Base-by-base conservation (phyloP, 2,888 invertebrate species). In the Idaea biselata region DNA sequence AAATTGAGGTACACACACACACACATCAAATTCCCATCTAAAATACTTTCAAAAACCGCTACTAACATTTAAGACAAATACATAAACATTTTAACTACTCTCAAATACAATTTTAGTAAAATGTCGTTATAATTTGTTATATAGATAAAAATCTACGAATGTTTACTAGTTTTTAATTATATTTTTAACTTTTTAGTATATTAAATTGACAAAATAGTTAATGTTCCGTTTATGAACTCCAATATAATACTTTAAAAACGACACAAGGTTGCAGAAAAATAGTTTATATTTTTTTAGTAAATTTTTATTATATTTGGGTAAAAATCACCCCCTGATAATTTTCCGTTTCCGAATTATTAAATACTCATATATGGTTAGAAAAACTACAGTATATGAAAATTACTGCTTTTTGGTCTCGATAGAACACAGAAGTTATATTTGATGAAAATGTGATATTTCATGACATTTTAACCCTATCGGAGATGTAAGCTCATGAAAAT, bases 351-450 rank as follows among this genome's bases (percentile, higher is more conserved):
- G 31, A 59, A 59, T 25, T 53, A n/a, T 59, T 14, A 31, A 25
- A 55, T 55, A 31, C 32, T 33, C 18, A 8, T 55, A 60, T 60
- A 60, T 66, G 63, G 63, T 68, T 78, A 78, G 60, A 81, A 82
- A 82, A 79, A 68, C 80, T 84, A 83, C 82, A 79, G 80, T 82
- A 82, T 75, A 81, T 72, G 66, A 71, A 70, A 71, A 67, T 65
- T 56, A 18, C 18, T 44, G 44, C 32, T 33, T 59, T 68, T 81
- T 81, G 80, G 81, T 82, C 82, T 79, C 75, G 58, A 18, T 58
- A 67, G 81, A 81, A 82, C 81, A 82, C 82, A 74, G 70, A 67
- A 61, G 60, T 70, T 66, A 18, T 63, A 64, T 44, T 44, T 44
- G 44, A 44, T 44, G 44, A 44, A 44, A 14, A 44, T 44, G 11